Conservation (phyloP, 1,140 invertebrate genomes). For the Maniola jurtina region DNA sequence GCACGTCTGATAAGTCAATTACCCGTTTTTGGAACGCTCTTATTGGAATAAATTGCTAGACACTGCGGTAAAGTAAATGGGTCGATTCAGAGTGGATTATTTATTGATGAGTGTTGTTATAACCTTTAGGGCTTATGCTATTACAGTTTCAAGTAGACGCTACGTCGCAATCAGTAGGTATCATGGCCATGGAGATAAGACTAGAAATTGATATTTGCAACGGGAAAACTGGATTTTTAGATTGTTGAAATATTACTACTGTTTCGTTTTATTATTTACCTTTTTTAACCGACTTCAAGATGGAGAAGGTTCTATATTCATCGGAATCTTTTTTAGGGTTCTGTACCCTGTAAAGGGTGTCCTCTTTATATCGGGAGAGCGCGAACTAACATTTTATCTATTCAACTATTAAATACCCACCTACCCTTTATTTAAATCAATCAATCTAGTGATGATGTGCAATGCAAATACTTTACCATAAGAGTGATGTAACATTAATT, state of each 20-base stretch:
- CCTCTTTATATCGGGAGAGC: too few relatives aligned
- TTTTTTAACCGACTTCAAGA: too few relatives aligned
- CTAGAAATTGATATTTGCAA: not conserved
- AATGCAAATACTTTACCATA: too few relatives aligned
- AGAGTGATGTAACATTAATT: too few relatives aligned
- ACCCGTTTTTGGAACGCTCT: not conserved
- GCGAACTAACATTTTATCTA: too few relatives aligned
- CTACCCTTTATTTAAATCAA: too few relatives aligned
- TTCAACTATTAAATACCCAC: too few relatives aligned
- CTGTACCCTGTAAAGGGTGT: too few relatives aligned
- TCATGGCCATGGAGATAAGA: not conserved
- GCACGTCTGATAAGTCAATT: not conserved
- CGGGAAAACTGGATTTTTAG: not conserved
- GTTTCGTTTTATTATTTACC: too few relatives aligned
- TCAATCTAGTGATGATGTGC: too few relatives aligned
- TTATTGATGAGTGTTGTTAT: not conserved
- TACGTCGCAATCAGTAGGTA: not conserved
- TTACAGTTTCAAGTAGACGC: not conserved
- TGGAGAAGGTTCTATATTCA: too few relatives aligned
- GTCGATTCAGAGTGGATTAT: not conserved
- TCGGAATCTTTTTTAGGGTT: too few relatives aligned
- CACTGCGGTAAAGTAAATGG: not conserved
- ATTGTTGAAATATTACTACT: not conserved
- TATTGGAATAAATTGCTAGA: not conserved
- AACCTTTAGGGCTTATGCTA: not conserved